Evolutionary conservation across 2,797 vertebrate species (phyloP).

Genomic region (Gymnocypris eckloni): DNA sequence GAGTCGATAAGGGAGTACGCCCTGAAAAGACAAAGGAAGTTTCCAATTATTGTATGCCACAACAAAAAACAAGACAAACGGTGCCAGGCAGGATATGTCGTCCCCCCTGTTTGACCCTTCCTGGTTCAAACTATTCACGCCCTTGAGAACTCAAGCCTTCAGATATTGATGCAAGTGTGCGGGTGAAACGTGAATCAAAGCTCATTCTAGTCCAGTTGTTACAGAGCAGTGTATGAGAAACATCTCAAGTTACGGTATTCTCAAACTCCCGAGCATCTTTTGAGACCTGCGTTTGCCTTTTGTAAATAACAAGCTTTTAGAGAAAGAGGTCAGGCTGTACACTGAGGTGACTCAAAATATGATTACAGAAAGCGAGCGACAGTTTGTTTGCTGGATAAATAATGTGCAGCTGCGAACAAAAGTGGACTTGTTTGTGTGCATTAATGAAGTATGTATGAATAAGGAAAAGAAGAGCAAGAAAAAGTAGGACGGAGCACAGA

Average conservation of each 20-base stretch:
- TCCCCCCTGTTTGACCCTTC: not conserved
- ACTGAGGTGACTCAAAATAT: constrained; percentile 3
- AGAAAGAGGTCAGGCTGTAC: constrained; percentile 34
- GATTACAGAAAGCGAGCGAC: constrained; percentile 8
- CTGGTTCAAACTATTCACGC: not conserved
- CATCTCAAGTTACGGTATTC: not conserved
- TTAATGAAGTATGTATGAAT: constrained; percentile 21
- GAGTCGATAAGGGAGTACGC: constrained; percentile 99
- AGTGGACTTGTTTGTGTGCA: not conserved
- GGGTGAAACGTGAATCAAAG: constrained; percentile 12
- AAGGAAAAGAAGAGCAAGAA: constrained; percentile 2
- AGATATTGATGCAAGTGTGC: not conserved
- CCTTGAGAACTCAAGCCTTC: not conserved
- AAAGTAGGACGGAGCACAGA: not conserved
- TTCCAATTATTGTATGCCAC: not conserved
- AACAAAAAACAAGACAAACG: not conserved
- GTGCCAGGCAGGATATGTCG: not conserved
- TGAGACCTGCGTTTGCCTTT: constrained; percentile 2
- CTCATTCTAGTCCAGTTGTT: not conserved
- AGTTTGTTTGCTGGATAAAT: constrained; percentile 29
- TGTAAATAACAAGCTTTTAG: constrained; percentile 34
- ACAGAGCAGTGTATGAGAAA: not conserved
- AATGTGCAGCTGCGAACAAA: constrained; percentile 9
- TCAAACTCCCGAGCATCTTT: not conserved
- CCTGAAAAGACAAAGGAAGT: constrained; percentile 74